These are phyloP conservation scores for Cerceris rybyensis DNA, from an alignment of 2,888 invertebrate genomes.

Conservation along the genomic window DNA sequence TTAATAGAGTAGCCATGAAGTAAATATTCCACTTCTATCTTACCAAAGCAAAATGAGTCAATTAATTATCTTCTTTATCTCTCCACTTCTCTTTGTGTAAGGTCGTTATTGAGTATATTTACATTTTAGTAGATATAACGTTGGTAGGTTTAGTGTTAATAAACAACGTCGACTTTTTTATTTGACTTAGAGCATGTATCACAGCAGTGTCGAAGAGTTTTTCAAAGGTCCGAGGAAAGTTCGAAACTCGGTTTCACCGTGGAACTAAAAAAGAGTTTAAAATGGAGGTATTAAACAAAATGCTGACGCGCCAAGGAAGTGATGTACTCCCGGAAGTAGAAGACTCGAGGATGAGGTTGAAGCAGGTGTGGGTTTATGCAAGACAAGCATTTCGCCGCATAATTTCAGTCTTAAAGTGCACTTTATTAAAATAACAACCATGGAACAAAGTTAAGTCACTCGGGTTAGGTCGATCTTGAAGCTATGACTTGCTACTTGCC, in stretches of 20 bases:
- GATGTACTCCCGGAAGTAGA: constrained; percentile 33
- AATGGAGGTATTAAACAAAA: constrained; percentile 53
- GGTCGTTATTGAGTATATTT: too few relatives aligned
- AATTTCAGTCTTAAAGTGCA: constrained; percentile 55
- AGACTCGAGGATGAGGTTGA: constrained; percentile 30
- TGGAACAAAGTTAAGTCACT: constrained; percentile 37
- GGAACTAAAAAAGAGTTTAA: constrained; percentile 40
- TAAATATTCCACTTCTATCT: too few relatives aligned
- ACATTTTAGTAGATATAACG: too few relatives aligned
- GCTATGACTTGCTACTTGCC: constrained; percentile 2
- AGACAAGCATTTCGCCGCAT: constrained; percentile 59
- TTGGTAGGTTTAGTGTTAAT: too few relatives aligned
- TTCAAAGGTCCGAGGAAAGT: constrained; percentile 25
- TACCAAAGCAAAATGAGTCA: too few relatives aligned
- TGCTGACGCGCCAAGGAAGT: constrained; percentile 44
- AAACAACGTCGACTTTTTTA: not conserved
- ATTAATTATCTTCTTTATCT: too few relatives aligned
- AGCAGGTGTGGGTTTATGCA: constrained; percentile 57
- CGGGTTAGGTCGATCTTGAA: constrained; percentile 23
- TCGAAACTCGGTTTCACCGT: constrained; percentile 27
- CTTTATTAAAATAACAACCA: constrained; percentile 59
- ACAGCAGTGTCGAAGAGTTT: constrained; percentile 18
- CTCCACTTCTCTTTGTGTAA: too few relatives aligned
- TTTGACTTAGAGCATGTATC: constrained; percentile 3
- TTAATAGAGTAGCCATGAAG: too few relatives aligned